Evolutionary conservation across 2,797 vertebrate genomes (phyloP), one percentile per base, ranked within the genome.

Genomic region (Peromyscus aztecus): DNA sequence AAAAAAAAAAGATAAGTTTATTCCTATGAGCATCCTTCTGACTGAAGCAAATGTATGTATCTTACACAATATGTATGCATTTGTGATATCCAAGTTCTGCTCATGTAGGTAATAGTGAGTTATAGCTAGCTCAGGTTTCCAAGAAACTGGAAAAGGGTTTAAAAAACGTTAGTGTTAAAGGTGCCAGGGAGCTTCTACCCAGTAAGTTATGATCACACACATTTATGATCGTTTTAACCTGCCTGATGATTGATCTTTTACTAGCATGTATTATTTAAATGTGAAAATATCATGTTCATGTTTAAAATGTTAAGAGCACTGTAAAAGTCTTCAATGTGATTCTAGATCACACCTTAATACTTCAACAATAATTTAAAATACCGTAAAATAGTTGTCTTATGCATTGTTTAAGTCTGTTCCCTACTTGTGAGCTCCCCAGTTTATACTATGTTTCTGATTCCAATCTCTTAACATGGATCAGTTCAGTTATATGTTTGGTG

Each of bases 51-150:
- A 99, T 16, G 99, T 99, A 23, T 98, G 94, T 92, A 99, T 99
- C 96, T 99, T 99, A 80, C 99, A 99, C 98, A 99, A 99, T 95
- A 99, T 99, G 93, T 99, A 99, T 1, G 99, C 99, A 90, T 99
- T 99, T 98, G 99, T 99, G 99, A 98, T 99, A 24, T 99, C 99
- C 0, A 98, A 99, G 98, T 99, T 99, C 21, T 99, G 99, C 97
- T 99, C 99, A 40, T 99, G 99, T 94, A 99, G 99, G 94, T 99
- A 98, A 98, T 59, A 85, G n/a, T 65, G 59, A 82, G 16, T 9
- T 67, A 61, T 1, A 77, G 59, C n/a, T 90, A 65, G 27, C 49
- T 90, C 12, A 7, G 13, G 61, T 87, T 77, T 88, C 81, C 59
- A 40, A 63, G 57, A 43, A 88, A 90, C 52, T 83, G 61, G 19